Evolutionary conservation across 2,113 vertebrate genomes (phyloP).

Genomic region (Tautogolabrus adspersus): DNA sequence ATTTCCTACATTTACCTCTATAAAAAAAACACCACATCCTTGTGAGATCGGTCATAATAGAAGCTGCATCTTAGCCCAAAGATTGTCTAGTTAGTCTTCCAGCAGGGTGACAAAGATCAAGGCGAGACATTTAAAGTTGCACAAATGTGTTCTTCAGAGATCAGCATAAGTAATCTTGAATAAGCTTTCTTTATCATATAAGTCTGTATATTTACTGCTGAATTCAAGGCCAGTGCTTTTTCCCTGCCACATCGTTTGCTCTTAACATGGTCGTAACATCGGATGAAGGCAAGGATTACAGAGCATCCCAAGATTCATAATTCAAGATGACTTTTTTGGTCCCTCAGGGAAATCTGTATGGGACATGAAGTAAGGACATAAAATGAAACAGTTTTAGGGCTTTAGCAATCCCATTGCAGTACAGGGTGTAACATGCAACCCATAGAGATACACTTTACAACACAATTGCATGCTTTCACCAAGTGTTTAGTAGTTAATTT

Average conservation of each 20-base stretch:
- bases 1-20: not conserved
- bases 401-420: not conserved
- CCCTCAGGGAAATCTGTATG: not conserved
- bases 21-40: no score
- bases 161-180: not conserved
- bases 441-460: not conserved
- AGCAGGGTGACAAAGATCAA: not conserved
- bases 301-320: slow-evolving; percentile 21
- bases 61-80: no score
- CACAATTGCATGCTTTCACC: not conserved
- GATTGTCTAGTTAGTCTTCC: no score
- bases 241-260: not conserved
- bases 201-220: not conserved
- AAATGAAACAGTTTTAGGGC: slow-evolving; percentile 13
- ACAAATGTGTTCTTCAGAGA: not conserved
- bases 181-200: not conserved
- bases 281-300: not conserved
- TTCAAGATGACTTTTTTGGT: slow-evolving; percentile 14
- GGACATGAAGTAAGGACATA: slow-evolving; percentile 24
- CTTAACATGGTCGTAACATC: not conserved
- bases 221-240: not conserved
- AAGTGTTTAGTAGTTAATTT: not conserved
- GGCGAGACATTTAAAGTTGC: no score
- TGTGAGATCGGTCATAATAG: no score
- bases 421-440: not conserved